Conservation (phyloP, 1,140 invertebrate species). For the Procambarus clarkii region DNA sequence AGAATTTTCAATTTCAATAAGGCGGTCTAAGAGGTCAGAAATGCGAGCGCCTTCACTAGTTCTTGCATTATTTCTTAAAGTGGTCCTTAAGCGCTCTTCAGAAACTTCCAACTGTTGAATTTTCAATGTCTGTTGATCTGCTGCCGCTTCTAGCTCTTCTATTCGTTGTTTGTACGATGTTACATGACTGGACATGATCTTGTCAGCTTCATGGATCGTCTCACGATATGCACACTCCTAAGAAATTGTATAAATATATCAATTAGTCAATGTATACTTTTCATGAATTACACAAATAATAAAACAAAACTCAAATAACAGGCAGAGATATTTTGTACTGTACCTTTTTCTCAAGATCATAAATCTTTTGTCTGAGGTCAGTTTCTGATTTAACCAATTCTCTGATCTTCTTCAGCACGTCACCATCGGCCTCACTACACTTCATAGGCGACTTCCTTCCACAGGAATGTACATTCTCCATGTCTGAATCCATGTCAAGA, state of each 20-base stretch:
- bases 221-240: conserved; percentile 82
- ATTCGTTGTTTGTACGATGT: conserved; percentile 79
- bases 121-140: conserved; percentile 65
- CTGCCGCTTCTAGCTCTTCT: conserved; percentile 74
- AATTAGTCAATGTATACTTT: neutral
- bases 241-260: neutral
- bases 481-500: conserved; percentile 48
- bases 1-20: conserved; percentile 74
- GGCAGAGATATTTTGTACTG: neutral
- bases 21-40: conserved; percentile 73
- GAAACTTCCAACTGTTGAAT: conserved; percentile 73
- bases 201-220: conserved; percentile 84
- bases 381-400: conserved; percentile 68
- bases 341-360: conserved; percentile 80
- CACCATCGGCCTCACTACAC: conserved; percentile 12
- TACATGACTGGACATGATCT: conserved; percentile 84
- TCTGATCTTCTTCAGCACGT: conserved; percentile 60
- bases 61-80: conserved; percentile 69
- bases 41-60: conserved; percentile 71
- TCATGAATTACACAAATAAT: neutral
- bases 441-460: conserved; percentile 25
- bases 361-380: conserved; percentile 77
- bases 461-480: conserved; percentile 7
- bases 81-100: conserved; percentile 72
- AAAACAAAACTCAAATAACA: neutral